phyloP scores from a whole-genome alignment of 1,140 invertebrate genomes.

The Drosophila serrata region DNA sequence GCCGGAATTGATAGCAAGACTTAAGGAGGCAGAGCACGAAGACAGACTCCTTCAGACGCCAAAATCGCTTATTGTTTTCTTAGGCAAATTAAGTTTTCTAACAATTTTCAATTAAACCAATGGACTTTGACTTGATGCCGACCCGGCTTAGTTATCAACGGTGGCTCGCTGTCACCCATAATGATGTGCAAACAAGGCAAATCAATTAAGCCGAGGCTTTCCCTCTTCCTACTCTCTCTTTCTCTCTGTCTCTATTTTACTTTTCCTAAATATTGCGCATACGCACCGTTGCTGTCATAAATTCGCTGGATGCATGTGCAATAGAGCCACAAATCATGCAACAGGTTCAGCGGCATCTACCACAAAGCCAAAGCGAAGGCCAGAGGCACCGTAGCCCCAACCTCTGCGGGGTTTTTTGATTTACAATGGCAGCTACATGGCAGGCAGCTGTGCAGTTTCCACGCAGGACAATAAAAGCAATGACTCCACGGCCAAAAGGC shows the following conservation, averaged over 20 bases:
- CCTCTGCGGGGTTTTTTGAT: constrained; percentile 53
- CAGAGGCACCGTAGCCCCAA: constrained; percentile 14
- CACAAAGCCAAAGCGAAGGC: constrained; percentile 34
- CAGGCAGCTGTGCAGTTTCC: constrained; percentile 72
- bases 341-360: constrained; percentile 61
- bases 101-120: constrained; percentile 57
- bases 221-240: no score
- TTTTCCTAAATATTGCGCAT: constrained; percentile 21
- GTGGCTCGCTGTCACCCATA: constrained; percentile 48
- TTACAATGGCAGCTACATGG: constrained; percentile 59
- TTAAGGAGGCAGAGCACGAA: constrained; percentile 56
- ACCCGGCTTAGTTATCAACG: constrained; percentile 45
- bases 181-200: constrained; percentile 61
- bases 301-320: constrained; percentile 59
- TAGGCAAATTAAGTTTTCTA: constrained; percentile 60
- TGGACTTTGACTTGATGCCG: constrained; percentile 19
- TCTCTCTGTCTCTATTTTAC: not conserved
- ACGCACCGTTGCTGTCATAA: constrained; percentile 56
- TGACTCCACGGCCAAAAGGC: constrained; percentile 21
- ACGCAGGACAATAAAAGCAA: constrained; percentile 71
- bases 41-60: constrained; percentile 1
- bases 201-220: constrained; percentile 45
- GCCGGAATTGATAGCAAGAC: constrained; percentile 14
- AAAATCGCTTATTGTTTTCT: constrained; percentile 53
- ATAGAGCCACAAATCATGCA: constrained; percentile 73